Percentiles rank a stretch among this genome's conserved stretches.
Evolutionary conservation across 2,797 vertebrate genomes (phyloP).

Genomic region (Vireo griseus): DNA sequence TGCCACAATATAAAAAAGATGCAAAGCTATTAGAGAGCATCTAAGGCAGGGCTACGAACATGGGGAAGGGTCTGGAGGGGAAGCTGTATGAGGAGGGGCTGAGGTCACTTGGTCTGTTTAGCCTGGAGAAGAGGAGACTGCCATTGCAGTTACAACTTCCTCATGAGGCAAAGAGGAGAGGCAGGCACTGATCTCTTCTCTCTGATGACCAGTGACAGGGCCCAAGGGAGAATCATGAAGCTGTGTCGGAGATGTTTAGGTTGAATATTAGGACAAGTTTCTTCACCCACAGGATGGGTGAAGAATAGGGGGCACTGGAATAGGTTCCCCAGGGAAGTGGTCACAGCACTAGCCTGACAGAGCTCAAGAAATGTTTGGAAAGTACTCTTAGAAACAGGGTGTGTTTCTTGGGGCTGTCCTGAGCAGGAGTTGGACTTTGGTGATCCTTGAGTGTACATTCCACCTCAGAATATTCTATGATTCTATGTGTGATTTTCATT

Average conservation of each 20-base stretch:
- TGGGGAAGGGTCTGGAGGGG: not conserved
- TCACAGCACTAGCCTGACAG: not conserved
- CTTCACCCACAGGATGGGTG: not conserved
- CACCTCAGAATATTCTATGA: not conserved
- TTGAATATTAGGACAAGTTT: not conserved
- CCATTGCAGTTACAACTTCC: fast-evolving
- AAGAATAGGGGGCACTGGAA: not conserved
- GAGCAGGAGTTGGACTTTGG: not conserved
- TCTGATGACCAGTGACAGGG: not conserved
- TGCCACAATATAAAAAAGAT: not conserved
- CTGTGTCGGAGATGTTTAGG: not conserved
- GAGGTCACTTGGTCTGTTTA: not conserved
- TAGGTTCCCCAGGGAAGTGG: not conserved
- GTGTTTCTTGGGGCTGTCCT: not conserved
- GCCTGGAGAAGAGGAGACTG: not conserved
- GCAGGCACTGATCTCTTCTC: not conserved
- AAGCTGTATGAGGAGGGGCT: fast-evolving
- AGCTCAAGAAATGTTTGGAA: not conserved
- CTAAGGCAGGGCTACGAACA: not conserved
- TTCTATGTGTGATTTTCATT: not conserved
- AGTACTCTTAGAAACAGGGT: not conserved
- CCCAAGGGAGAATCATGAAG: not conserved
- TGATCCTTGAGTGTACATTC: not conserved
- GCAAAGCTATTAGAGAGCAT: not conserved
- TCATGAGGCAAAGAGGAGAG: not conserved